These are phyloP conservation scores for Arrhopalites spinosus DNA, from an alignment of 2,888 invertebrate species.

Conservation along the genomic window DNA sequence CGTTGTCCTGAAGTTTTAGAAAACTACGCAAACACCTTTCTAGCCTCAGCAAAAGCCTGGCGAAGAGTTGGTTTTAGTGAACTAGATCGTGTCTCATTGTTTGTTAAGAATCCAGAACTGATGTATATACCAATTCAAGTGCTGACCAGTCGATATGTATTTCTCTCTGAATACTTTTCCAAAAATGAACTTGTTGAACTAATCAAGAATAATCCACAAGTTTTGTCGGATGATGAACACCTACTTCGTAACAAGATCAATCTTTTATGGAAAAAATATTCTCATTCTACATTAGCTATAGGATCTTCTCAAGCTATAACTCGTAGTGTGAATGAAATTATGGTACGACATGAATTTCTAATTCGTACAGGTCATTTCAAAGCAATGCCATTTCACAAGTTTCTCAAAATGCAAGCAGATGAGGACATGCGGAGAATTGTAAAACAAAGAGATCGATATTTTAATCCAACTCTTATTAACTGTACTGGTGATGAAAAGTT, in stretches of 20 bases:
- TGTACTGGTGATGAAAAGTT: slow-evolving; percentile 48
- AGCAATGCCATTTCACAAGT: slow-evolving; percentile 43
- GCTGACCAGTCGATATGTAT: slow-evolving; percentile 32
- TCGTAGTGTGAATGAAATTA: slow-evolving; percentile 40
- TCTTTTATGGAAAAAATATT: slow-evolving; percentile 44
- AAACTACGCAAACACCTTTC: slow-evolving; percentile 8
- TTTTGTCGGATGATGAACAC: slow-evolving; percentile 17
- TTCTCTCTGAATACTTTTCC: slow-evolving; percentile 46
- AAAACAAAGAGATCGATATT: slow-evolving; percentile 44
- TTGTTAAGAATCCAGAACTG: slow-evolving; percentile 41
- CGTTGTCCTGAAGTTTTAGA: slow-evolving; percentile 44
- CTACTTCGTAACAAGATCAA: slow-evolving; percentile 40
- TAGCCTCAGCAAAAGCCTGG: slow-evolving; percentile 24
- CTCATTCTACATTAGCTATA: slow-evolving; percentile 45
- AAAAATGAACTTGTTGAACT: slow-evolving; percentile 37
- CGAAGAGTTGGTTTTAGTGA: slow-evolving; percentile 39
- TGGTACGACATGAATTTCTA: slow-evolving; percentile 50
- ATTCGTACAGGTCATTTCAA: slow-evolving; percentile 50
- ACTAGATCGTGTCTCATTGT: slow-evolving; percentile 32
- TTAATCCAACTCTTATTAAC: slow-evolving; percentile 45
- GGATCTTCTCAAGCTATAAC: slow-evolving; percentile 37
- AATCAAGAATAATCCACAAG: slow-evolving; percentile 41
- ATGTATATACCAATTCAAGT: slow-evolving; percentile 23
- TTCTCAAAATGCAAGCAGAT: slow-evolving; percentile 47
- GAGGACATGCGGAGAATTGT: slow-evolving; percentile 10